phyloP scores from a whole-genome alignment of 2,113 vertebrate species.

The Megalops atlanticus region DNA sequence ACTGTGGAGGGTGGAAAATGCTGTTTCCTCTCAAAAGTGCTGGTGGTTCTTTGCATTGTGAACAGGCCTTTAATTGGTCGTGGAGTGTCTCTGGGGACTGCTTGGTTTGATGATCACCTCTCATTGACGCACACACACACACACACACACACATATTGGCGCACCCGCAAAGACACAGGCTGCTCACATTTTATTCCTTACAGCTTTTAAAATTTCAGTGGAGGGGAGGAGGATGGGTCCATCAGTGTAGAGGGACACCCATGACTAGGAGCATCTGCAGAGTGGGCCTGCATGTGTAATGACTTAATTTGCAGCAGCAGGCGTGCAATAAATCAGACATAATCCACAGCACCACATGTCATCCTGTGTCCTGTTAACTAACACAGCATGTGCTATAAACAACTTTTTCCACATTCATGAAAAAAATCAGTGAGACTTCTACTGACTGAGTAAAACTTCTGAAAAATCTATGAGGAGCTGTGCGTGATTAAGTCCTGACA shows the following conservation, averaged over 20 bases:
- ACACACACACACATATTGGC: not conserved
- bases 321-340: not conserved
- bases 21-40: not conserved
- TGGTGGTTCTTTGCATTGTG: not conserved
- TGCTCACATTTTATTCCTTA: not conserved
- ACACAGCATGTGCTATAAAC: not conserved
- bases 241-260: not conserved
- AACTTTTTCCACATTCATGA: not conserved
- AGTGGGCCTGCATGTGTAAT: not conserved
- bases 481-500: no score
- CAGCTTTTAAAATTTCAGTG: not conserved
- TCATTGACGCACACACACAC: not conserved
- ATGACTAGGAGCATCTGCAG: slow-evolving; percentile 18
- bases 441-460: no score
- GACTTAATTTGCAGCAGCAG: slow-evolving; percentile 20
- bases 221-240: not conserved
- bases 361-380: not conserved
- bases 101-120: not conserved
- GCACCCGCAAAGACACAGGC: not conserved
- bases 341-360: not conserved
- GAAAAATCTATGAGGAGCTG: no score
- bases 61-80: slow-evolving; percentile 6
- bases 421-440: no score
- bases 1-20: not conserved
- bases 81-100: not conserved